phyloP scores from a whole-genome alignment of 2,888 invertebrate species.

The Kuschelorhynchus macadamiae region DNA sequence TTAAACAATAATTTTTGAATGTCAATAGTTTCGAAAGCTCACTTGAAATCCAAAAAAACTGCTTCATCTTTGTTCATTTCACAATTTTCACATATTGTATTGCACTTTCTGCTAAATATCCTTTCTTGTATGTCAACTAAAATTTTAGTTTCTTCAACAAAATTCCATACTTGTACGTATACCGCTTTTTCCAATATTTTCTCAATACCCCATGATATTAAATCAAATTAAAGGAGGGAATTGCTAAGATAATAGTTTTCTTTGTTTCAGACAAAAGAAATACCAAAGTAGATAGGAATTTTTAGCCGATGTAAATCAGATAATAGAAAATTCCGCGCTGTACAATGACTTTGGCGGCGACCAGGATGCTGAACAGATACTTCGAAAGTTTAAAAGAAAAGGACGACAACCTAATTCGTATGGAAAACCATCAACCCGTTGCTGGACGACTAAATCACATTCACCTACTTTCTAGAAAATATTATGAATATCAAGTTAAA shows the following conservation, averaged over 20 bases:
- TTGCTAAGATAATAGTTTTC: too few relatives aligned
- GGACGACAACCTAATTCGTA: conserved; percentile 93
- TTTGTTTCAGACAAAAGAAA: conserved; percentile 76
- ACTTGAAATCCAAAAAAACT: too few relatives aligned
- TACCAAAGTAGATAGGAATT: conserved; percentile 98
- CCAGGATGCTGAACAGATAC: conserved; percentile 90
- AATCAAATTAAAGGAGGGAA: neutral
- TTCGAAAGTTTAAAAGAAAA: conserved; percentile 91
- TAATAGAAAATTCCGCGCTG: conserved; percentile 93
- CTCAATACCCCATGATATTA: too few relatives aligned
- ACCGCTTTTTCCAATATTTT: too few relatives aligned
- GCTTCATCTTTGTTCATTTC: too few relatives aligned
- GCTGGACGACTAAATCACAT: conserved; percentile 95
- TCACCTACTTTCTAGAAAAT: conserved; percentile 93
- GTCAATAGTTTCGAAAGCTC: too few relatives aligned
- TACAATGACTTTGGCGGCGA: conserved; percentile 93
- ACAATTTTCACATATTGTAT: too few relatives aligned
- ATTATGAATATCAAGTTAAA: conserved; percentile 90
- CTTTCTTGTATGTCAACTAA: too few relatives aligned
- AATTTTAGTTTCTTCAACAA: too few relatives aligned
- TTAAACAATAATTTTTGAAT: too few relatives aligned
- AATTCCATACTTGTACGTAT: too few relatives aligned
- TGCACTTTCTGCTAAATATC: too few relatives aligned
- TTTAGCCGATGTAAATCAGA: conserved; percentile 94
- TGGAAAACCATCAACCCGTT: conserved; percentile 99